A percentile compares a stretch with the other conserved stretches of the same genome.
Conservation (phyloP, 1,140 invertebrate genomes). For the Cyrtorhinus lividipennis region DNA sequence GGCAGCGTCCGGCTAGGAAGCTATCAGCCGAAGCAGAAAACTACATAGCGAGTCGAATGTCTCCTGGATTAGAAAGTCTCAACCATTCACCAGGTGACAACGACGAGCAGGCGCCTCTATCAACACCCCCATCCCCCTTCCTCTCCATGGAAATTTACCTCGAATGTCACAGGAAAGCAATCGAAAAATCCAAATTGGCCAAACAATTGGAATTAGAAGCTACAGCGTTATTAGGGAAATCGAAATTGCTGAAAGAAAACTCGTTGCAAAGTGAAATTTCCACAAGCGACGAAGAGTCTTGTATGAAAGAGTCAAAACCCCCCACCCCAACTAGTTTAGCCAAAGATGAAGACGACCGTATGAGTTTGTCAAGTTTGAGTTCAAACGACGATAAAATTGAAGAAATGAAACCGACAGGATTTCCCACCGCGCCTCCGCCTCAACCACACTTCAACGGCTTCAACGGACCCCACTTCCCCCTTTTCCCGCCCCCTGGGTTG, state of each 20-base stretch:
- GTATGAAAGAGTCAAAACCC: slow-evolving; percentile 27
- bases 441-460: slow-evolving; percentile 10
- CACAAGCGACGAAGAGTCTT: slow-evolving; percentile 61
- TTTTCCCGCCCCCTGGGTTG: neutral
- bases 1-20: neutral
- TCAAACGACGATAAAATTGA: slow-evolving; percentile 75
- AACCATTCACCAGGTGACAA: slow-evolving; percentile 19
- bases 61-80: slow-evolving; percentile 22
- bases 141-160: slow-evolving; percentile 49
- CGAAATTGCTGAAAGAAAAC: slow-evolving; percentile 16
- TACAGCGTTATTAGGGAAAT: slow-evolving; percentile 26
- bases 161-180: slow-evolving; percentile 40
- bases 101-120: slow-evolving; percentile 38
- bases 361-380: slow-evolving; percentile 82
- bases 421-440: slow-evolving; percentile 18
- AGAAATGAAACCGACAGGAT: slow-evolving; percentile 30
- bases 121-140: slow-evolving; percentile 61
- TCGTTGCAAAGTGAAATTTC: slow-evolving; percentile 58
- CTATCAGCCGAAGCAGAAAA: slow-evolving; percentile 5
- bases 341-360: slow-evolving; percentile 46
- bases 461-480: slow-evolving; percentile 13
- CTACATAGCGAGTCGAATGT: slow-evolving; percentile 15
- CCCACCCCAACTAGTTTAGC: slow-evolving; percentile 10
- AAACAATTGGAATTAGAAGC: slow-evolving; percentile 36
- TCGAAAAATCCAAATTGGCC: slow-evolving; percentile 40